Conservation (phyloP, 2,888 invertebrate species). For the Cheilosia soror region DNA sequence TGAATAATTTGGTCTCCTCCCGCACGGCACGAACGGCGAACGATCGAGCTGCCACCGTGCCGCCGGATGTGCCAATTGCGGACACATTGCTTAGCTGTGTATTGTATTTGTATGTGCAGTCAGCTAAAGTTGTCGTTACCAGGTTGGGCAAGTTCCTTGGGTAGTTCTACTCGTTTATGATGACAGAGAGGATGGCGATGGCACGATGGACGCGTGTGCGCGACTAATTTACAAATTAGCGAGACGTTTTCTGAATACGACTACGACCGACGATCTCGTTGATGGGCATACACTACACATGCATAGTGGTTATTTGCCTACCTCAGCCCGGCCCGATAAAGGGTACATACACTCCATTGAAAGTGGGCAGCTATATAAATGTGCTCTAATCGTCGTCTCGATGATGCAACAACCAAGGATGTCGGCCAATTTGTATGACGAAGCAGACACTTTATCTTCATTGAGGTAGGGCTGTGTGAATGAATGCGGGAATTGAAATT, state of each 20-base stretch:
- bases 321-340: background rate
- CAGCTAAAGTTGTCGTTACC: constrained; percentile 29
- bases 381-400: constrained; percentile 15
- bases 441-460: constrained; percentile 26
- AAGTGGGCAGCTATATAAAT: constrained; percentile 26
- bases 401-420: constrained; percentile 60
- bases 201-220: constrained; percentile 69
- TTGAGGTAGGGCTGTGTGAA: constrained; percentile 51
- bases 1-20: constrained; percentile 57
- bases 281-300: constrained; percentile 24
- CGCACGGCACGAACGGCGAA: constrained; percentile 8
- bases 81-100: constrained; percentile 51
- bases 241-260: constrained; percentile 64
- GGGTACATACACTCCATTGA: background rate
- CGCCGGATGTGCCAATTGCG: constrained; percentile 75
- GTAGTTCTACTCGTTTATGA: constrained; percentile 40
- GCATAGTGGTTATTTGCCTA: constrained; percentile 25
- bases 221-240: constrained; percentile 75
- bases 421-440: constrained; percentile 47
- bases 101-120: constrained; percentile 4
- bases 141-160: constrained; percentile 55
- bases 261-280: constrained; percentile 41
- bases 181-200: constrained; percentile 52
- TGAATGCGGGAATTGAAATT: background rate
- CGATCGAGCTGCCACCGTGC: constrained; percentile 8